A percentile compares a stretch with the other conserved stretches of the same genome.
These are phyloP conservation scores for Panthera leo DNA, from an alignment of 2,113 vertebrate genomes.

Conservation along the genomic window DNA sequence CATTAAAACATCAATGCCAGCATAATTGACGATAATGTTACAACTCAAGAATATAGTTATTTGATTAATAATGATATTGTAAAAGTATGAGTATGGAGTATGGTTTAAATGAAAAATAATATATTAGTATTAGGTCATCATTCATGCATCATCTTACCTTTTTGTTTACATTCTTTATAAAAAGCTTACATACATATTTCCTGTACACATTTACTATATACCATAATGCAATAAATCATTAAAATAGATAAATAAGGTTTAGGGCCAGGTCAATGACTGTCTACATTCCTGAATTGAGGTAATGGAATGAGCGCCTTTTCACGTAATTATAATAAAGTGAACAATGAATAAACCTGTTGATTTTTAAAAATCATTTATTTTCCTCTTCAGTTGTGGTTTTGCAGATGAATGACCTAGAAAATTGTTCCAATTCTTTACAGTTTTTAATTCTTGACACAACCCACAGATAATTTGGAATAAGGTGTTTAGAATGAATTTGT, in stretches of 20 bases:
- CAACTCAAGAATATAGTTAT: constrained; percentile 32
- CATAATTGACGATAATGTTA: constrained; percentile 14
- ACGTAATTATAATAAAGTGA: constrained; percentile 8
- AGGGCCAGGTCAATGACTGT: not conserved
- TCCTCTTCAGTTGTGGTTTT: not conserved
- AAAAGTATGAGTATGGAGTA: constrained; percentile 62
- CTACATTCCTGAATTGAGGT: not conserved
- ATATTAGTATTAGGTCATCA: constrained; percentile 3
- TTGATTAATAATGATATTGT: constrained; percentile 69
- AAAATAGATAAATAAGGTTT: not conserved
- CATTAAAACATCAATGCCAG: not conserved
- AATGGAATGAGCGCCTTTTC: not conserved
- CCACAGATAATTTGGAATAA: not conserved
- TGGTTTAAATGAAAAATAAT: constrained; percentile 73
- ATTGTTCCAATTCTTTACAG: not conserved
- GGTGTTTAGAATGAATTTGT: not conserved
- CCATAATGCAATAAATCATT: not conserved
- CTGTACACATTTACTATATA: not conserved
- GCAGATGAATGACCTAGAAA: not conserved
- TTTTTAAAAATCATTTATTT: not conserved
- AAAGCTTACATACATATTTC: not conserved
- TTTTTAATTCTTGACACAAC: not conserved
- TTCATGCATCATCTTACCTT: not conserved
- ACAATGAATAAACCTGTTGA: not conserved
- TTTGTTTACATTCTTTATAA: not conserved